Evolutionary conservation across 1,140 invertebrate genomes (phyloP), one percentile per base, ranked within the genome.

Genomic region (Ylistrum balloti): DNA sequence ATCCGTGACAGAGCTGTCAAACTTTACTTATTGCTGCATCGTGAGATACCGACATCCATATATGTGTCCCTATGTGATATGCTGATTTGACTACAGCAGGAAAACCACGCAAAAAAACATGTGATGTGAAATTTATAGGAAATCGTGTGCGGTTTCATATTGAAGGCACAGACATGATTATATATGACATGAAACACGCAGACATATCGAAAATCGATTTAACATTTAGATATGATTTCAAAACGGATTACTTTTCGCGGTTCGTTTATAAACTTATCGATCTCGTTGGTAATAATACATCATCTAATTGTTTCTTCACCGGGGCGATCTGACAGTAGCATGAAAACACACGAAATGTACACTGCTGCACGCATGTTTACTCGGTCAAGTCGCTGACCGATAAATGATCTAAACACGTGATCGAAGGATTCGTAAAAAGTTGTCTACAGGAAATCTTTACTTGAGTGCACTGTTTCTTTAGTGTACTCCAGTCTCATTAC

Each of bases 211-310:
- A n/a, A 74, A 74, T 74, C 56, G 56, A 74, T 48, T 48, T 48
- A 48, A 17, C 3, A 48, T 48, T 48, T 48, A 48, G 11, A 48
- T 74, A 74, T n/a, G n/a, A 74, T 74, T 74, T 74, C 1, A 74
- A 74, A 74, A 74, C 56, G 56, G 56, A 74, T 74, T 74, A 11
- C 56, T 74, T 74, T 74, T 74, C 56, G 15, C n/a, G 56, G 56
- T 74, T 74, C 56, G n/a, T 74, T 74, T 74, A 74, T 74, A 5
- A n/a, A 74, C n/a, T 9, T 74, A 74, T 74, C 17, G 22, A 74
- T 74, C 17, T 74, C 28, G 22, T 74, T 28, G 17, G 56, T 74
- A 74, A 74, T 74, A 74, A 28, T 74, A 74, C n/a, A 28, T 74
- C 56, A 74, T 48, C 2, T 74, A 28, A 74, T 74, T 74, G n/a